A percentile compares a stretch with the other conserved stretches of the same genome.
Evolutionary conservation across 2,888 invertebrate genomes (phyloP).

Genomic region (Ypsolopha scabrella): DNA sequence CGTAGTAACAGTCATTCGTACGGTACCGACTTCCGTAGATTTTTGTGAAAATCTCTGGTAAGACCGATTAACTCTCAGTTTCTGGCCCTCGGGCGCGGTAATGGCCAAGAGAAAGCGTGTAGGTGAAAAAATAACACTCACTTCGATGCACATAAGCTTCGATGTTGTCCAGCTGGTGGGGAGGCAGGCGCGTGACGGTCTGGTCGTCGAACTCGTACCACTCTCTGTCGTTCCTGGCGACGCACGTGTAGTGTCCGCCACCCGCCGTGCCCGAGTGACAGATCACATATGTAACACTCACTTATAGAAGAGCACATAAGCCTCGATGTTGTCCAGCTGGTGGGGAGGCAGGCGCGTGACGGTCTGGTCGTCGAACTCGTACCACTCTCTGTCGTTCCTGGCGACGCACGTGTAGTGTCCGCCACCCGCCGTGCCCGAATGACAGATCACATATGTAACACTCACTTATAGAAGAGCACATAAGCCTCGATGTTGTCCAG

Average conservation of each 20-base stretch:
- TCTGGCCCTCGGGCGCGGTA: too few relatives aligned
- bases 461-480: too few relatives aligned
- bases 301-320: conserved; percentile 93
- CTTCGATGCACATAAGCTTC: conserved; percentile 94
- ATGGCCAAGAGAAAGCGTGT: too few relatives aligned
- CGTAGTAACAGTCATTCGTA: too few relatives aligned
- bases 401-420: conserved; percentile 98
- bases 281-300: conserved; percentile 87
- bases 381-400: conserved; percentile 88
- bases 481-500: too few relatives aligned
- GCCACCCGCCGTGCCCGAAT: too few relatives aligned
- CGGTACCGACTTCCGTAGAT: too few relatives aligned
- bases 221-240: too few relatives aligned
- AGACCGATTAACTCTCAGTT: too few relatives aligned
- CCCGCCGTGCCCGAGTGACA: conserved; percentile 97
- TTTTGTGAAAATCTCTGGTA: too few relatives aligned
- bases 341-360: conserved; percentile 81
- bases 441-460: too few relatives aligned
- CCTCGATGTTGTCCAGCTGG: conserved; percentile 76
- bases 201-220: conserved; percentile 99
- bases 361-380: conserved; percentile 94
- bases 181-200: conserved; percentile 82
- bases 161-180: conserved; percentile 61
- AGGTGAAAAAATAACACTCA: too few relatives aligned
- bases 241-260: conserved; percentile 97